phyloP scores from a whole-genome alignment of 1,140 invertebrate genomes.

The Bombus impatiens region DNA sequence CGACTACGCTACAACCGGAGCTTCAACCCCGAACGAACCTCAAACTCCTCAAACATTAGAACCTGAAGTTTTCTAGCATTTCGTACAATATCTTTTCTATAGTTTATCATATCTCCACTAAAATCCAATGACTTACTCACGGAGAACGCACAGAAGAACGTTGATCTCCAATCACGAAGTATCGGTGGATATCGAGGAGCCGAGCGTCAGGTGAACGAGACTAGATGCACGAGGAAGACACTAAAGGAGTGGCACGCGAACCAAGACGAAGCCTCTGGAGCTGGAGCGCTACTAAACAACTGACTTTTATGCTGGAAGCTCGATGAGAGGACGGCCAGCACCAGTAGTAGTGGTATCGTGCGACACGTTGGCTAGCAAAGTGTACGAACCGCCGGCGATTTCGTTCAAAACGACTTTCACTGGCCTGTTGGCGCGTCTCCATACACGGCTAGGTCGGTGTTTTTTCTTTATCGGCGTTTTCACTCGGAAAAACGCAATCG shows the following conservation, averaged over 20 bases:
- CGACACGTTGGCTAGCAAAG: conserved; percentile 55
- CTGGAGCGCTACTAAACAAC: conserved; percentile 72
- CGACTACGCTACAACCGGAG: too few relatives aligned
- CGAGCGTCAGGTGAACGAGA: neutral
- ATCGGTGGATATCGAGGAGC: neutral
- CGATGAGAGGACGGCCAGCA: conserved; percentile 56
- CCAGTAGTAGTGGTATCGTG: conserved; percentile 63
- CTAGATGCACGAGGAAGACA: neutral
- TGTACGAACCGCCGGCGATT: conserved; percentile 49
- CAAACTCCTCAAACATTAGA: too few relatives aligned
- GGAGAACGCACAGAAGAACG: too few relatives aligned
- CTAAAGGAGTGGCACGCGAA: conserved; percentile 34
- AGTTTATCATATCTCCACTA: too few relatives aligned
- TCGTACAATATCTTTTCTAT: too few relatives aligned
- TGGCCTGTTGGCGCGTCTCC: conserved; percentile 32
- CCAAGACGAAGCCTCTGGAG: conserved; percentile 56
- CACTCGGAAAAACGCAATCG: conserved; percentile 1
- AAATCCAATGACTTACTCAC: neutral
- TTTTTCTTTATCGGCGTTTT: conserved; percentile 5
- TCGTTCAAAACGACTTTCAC: conserved; percentile 70
- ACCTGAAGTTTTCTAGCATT: neutral
- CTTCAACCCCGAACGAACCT: too few relatives aligned
- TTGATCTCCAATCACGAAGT: too few relatives aligned
- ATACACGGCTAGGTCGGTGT: conserved; percentile 25
- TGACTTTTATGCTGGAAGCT: conserved; percentile 71